Evolutionary conservation across 2,888 invertebrate genomes (phyloP).

Genomic region (Oscheius sp.): DNA sequence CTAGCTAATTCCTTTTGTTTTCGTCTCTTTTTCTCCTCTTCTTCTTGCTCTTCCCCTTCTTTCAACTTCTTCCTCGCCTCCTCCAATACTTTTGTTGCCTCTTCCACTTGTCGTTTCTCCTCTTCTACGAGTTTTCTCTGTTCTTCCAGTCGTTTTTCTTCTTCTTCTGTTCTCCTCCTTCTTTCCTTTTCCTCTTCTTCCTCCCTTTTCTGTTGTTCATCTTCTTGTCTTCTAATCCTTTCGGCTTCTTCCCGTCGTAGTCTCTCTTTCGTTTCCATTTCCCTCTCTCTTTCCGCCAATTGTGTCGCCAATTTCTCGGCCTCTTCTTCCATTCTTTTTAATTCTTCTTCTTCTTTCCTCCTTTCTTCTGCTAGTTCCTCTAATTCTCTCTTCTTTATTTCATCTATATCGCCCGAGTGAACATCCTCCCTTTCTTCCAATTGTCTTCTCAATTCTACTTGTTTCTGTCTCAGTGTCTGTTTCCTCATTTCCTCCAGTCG

Average conservation of each 20-base stretch:
- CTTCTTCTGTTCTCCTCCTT: slow-evolving; percentile 7
- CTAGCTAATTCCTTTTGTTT: not conserved
- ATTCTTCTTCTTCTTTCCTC: not conserved
- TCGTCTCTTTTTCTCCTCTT: not conserved
- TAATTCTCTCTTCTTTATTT: slow-evolving; percentile 4
- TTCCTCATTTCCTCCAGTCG: slow-evolving; percentile 25
- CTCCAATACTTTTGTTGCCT: slow-evolving; percentile 13
- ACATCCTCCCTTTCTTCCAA: slow-evolving; percentile 10
- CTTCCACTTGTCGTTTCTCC: slow-evolving; percentile 22
- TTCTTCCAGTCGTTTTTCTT: not conserved
- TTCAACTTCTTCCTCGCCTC: slow-evolving; percentile 12
- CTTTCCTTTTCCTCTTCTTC: slow-evolving; percentile 6
- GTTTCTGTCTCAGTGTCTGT: slow-evolving; percentile 21
- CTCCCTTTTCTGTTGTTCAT: not conserved
- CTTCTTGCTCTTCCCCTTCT: not conserved
- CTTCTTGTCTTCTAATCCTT: not conserved
- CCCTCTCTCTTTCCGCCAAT: not conserved
- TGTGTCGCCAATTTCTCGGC: not conserved
- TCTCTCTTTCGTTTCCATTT: not conserved
- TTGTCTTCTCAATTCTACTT: slow-evolving; percentile 15
- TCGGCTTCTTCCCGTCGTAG: not conserved
- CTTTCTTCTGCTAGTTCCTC: slow-evolving; percentile 1
- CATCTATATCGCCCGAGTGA: slow-evolving; percentile 5
- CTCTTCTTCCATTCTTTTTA: not conserved
- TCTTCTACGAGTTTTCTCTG: slow-evolving; percentile 20